Conservation (phyloP, 2,797 vertebrate species). For the Megalops cyprinoides region DNA sequence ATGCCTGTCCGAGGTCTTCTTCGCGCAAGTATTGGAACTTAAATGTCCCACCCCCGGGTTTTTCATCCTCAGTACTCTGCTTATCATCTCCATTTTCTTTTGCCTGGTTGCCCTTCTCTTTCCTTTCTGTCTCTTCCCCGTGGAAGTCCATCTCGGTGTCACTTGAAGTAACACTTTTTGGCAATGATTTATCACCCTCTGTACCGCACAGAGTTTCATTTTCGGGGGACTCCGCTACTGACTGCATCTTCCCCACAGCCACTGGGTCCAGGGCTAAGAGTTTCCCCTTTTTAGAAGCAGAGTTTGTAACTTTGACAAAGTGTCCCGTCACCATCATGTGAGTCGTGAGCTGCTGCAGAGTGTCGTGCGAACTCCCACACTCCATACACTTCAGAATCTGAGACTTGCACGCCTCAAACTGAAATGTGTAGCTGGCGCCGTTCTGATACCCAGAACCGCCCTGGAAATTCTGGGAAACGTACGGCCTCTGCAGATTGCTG, state of each 20-base stretch:
- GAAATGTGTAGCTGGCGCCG: constrained; percentile 98
- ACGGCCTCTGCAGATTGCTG: background rate
- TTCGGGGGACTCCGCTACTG: constrained; percentile 75
- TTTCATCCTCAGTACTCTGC: constrained; percentile 36
- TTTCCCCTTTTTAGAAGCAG: constrained; percentile 97
- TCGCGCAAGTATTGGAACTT: constrained; percentile 87
- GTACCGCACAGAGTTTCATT: constrained; percentile 65
- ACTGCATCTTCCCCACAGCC: constrained; percentile 95
- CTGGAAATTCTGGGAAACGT: constrained; percentile 70
- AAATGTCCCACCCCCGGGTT: constrained; percentile 75
- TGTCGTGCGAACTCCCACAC: constrained; percentile 97
- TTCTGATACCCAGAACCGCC: constrained; percentile 99
- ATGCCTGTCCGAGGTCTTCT: constrained; percentile 92
- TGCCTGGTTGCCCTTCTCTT: constrained; percentile 70
- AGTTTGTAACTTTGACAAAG: constrained; percentile 97
- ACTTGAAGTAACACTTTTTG: background rate
- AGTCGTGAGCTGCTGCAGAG: constrained; percentile 95
- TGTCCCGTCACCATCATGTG: constrained; percentile 99
- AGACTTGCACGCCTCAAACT: constrained; percentile 97
- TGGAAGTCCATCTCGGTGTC: constrained; percentile 76
- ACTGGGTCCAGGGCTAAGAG: constrained; percentile 92
- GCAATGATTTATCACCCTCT: constrained; percentile 68
- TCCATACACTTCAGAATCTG: constrained; percentile 99
- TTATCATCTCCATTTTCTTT: constrained; percentile 55
- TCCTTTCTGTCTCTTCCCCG: constrained; percentile 81